A percentile compares a stretch with the other conserved stretches of the same genome.
These are phyloP conservation scores for Lordiphosa andalusiaca DNA, from an alignment of 2,888 invertebrate species.

Conservation along the genomic window DNA sequence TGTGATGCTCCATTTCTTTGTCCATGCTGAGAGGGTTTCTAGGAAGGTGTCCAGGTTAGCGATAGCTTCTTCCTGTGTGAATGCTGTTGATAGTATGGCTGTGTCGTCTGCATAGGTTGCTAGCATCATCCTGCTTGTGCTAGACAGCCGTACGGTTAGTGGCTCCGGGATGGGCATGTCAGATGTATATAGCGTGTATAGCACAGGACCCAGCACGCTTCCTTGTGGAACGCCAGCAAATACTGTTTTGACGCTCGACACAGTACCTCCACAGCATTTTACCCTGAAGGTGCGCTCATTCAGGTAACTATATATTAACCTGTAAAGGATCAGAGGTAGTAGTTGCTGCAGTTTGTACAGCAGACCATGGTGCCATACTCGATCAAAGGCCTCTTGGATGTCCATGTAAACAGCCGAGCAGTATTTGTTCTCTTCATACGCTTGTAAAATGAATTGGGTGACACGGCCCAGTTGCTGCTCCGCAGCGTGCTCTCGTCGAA, in stretches of 20 bases:
- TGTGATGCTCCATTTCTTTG: background rate
- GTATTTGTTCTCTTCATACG: background rate
- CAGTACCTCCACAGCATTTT: background rate
- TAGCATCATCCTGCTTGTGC: too few relatives aligned
- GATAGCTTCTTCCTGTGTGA: too few relatives aligned
- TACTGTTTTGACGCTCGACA: background rate
- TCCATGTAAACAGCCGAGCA: slow-evolving; percentile 1
- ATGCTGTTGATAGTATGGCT: too few relatives aligned
- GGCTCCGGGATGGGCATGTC: too few relatives aligned
- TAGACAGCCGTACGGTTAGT: background rate
- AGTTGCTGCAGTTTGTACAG: too few relatives aligned
- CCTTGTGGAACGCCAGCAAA: background rate
- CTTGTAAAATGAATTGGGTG: background rate
- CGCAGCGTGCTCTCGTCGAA: background rate
- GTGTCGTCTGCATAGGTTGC: background rate
- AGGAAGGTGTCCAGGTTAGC: too few relatives aligned
- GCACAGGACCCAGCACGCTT: slow-evolving; percentile 2
- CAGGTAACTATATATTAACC: background rate
- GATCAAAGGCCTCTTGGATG: slow-evolving; percentile 1
- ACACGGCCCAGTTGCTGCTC: slow-evolving; percentile 6
- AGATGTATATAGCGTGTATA: slow-evolving; percentile 1
- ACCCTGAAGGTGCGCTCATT: background rate
- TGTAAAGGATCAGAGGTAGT: too few relatives aligned
- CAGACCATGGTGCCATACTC: background rate
- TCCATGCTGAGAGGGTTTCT: background rate